These are phyloP conservation scores for Lasioglossum vierecki DNA, from an alignment of 2,888 invertebrate species.

Conservation along the genomic window DNA sequence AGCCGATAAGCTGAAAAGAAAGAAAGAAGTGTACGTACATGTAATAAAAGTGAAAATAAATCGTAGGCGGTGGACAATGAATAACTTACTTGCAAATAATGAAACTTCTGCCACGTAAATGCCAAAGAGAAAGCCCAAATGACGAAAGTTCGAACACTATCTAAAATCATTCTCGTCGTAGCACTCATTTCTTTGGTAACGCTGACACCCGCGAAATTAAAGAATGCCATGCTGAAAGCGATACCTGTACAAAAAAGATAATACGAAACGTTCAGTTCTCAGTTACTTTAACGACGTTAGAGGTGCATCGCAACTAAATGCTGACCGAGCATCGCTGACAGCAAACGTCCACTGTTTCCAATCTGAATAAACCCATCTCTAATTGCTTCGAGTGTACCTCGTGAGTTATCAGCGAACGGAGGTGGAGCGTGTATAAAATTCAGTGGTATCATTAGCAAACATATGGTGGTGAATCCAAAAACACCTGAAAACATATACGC, in stretches of 20 bases:
- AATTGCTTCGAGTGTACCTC: constrained; percentile 92
- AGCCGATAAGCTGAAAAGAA: constrained; percentile 88
- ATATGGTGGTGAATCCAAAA: constrained; percentile 89
- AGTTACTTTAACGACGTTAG: background rate
- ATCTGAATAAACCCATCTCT: constrained; percentile 94
- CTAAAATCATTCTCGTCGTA: constrained; percentile 95
- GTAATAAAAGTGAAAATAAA: constrained; percentile 1
- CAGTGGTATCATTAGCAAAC: constrained; percentile 89
- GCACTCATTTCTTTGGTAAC: constrained; percentile 97
- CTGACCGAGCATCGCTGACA: constrained; percentile 88
- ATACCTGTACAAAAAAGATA: constrained; percentile 86
- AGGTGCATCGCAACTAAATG: constrained; percentile 11
- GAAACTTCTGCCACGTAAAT: constrained; percentile 92
- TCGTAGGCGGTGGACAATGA: background rate
- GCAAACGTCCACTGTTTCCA: constrained; percentile 86
- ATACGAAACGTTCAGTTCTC: constrained; percentile 12
- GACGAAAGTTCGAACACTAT: constrained; percentile 94
- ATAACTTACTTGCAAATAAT: constrained; percentile 88
- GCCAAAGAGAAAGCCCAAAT: constrained; percentile 93
- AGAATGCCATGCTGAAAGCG: constrained; percentile 94
- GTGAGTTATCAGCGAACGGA: constrained; percentile 91
- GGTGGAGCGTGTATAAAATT: constrained; percentile 91
- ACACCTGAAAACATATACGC: constrained; percentile 82
- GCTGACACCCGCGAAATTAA: constrained; percentile 96
- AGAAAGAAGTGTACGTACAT: constrained; percentile 5